Evolutionary conservation across 2,888 invertebrate species (phyloP).

Genomic region (Scotopteryx bipunctaria): DNA sequence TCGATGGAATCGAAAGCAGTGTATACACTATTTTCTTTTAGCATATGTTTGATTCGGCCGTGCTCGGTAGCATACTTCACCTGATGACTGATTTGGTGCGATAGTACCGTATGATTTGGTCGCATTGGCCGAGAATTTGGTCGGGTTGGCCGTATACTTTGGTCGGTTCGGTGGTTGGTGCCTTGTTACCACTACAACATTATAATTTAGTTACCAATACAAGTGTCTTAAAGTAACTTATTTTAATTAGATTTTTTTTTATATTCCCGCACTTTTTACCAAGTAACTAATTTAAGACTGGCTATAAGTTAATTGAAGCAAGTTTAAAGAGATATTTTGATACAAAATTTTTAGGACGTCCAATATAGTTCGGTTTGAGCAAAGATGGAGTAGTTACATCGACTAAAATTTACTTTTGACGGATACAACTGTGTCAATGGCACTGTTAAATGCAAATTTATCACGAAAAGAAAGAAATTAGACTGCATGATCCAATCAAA

Average conservation of each 20-base stretch:
- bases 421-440: constrained; percentile 63
- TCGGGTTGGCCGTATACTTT: constrained; percentile 18
- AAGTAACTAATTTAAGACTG: neutral
- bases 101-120: constrained; percentile 20
- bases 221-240: neutral
- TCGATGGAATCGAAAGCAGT: no score
- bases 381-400: constrained; percentile 36
- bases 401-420: constrained; percentile 35
- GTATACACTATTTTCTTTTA: no score
- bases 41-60: no score
- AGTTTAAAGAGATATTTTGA: neutral
- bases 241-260: neutral
- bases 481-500: constrained; percentile 46
- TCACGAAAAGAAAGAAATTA: constrained; percentile 59
- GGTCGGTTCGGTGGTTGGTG: constrained; percentile 16
- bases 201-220: neutral
- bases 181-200: neutral
- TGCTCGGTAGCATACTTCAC: no score
- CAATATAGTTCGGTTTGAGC: constrained; percentile 24
- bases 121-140: constrained; percentile 18
- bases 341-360: constrained; percentile 7
- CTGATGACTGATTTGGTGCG: no score
- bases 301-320: neutral
- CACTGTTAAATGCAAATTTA: constrained; percentile 78
- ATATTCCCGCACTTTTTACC: no score